Percentiles rank a stretch among this genome's conserved stretches.
Conservation (phyloP, 2,797 vertebrate species). For the Sebastes nivosus region DNA sequence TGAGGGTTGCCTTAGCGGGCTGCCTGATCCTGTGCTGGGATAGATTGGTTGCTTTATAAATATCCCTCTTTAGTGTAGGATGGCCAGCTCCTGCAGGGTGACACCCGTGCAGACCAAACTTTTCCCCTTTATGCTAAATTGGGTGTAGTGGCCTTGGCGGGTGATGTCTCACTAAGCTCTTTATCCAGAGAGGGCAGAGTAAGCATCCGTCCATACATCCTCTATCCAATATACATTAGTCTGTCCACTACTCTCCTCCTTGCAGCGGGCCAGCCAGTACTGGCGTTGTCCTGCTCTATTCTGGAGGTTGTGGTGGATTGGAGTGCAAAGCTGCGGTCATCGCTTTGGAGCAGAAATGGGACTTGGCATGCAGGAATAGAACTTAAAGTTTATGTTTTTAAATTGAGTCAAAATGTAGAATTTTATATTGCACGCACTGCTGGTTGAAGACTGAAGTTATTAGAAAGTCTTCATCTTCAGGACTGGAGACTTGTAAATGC, state of each 20-base stretch:
- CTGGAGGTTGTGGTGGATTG: slow-evolving; percentile 64
- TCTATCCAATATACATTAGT: slow-evolving; percentile 11
- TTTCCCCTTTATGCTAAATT: slow-evolving; percentile 47
- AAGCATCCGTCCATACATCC: slow-evolving; percentile 28
- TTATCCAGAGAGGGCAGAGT: slow-evolving; percentile 24
- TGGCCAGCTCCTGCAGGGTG: slow-evolving; percentile 42
- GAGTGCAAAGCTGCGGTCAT: slow-evolving; percentile 70
- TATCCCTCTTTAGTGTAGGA: slow-evolving; percentile 39
- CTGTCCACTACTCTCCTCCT: slow-evolving; percentile 8
- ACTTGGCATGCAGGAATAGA: slow-evolving; percentile 50
- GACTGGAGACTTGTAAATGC: neutral
- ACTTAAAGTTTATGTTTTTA: slow-evolving; percentile 49
- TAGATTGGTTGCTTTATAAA: slow-evolving; percentile 67
- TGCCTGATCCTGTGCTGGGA: slow-evolving; percentile 65
- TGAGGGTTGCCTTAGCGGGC: slow-evolving; percentile 68
- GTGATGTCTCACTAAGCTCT: slow-evolving; percentile 35
- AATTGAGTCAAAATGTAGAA: slow-evolving; percentile 27
- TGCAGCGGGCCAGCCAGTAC: slow-evolving; percentile 7
- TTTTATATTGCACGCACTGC: neutral
- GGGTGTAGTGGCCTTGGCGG: slow-evolving; percentile 37
- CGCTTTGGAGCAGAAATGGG: slow-evolving; percentile 52
- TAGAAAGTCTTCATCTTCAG: neutral
- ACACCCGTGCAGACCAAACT: slow-evolving; percentile 35
- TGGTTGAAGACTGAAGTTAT: neutral
- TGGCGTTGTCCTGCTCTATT: slow-evolving; percentile 49